Conservation (phyloP, 2,113 vertebrate genomes). For the Cyphomyrus discorhynchus region DNA sequence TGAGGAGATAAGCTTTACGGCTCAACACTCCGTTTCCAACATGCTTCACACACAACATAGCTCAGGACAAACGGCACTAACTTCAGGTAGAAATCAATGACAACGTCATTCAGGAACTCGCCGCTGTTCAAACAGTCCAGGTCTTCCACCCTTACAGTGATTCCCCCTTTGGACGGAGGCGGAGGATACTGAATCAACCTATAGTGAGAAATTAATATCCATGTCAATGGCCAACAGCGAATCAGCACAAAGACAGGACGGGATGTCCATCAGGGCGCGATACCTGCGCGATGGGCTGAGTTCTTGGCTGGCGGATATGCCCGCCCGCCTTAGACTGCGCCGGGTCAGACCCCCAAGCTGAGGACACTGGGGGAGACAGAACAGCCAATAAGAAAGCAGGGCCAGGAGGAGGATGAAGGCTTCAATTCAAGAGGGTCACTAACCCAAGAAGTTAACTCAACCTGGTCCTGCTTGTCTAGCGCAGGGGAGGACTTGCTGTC, state of each 20-base stretch:
- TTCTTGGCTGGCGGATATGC: conserved; percentile 65
- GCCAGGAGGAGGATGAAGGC: background rate
- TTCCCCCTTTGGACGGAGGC: conserved; percentile 84
- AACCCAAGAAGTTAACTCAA: background rate
- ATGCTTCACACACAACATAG: background rate
- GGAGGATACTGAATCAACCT: conserved; percentile 95
- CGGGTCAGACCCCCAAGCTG: conserved; percentile 60
- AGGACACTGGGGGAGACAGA: conserved; percentile 45
- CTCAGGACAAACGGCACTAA: conserved; percentile 50
- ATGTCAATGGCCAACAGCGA: background rate
- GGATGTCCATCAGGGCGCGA: background rate
- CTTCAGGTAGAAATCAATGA: conserved; percentile 98
- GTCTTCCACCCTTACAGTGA: conserved; percentile 90
- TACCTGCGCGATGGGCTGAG: conserved; percentile 51
- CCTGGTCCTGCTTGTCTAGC: background rate
- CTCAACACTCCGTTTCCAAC: background rate
- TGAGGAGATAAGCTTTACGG: conserved; percentile 38
- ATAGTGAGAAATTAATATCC: conserved; percentile 24
- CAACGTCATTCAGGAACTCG: conserved; percentile 97
- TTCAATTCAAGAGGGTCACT: background rate
- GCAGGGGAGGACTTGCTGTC: too few species aligned
- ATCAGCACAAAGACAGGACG: background rate
- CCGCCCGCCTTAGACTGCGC: conserved; percentile 56
- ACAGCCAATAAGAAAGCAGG: background rate
- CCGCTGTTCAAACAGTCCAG: conserved; percentile 87